Evolutionary conservation across 2,888 invertebrate genomes (phyloP).

Genomic region (Torymus texanus): DNA sequence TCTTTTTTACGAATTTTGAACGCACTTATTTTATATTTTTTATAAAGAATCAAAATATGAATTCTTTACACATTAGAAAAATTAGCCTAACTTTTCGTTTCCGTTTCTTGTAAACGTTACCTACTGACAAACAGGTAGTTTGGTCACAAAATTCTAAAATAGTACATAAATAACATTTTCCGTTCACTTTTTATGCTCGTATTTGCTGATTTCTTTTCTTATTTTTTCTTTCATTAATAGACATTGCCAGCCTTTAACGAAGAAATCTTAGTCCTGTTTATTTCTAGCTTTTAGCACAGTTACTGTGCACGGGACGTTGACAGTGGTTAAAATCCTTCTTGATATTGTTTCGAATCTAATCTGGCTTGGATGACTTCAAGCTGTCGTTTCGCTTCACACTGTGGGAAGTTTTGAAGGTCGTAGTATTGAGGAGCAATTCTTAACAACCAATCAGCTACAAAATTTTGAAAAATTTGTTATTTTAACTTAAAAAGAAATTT

Average conservation of each 20-base stretch:
- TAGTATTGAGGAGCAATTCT: slow-evolving; percentile 98
- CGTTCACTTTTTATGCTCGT: slow-evolving; percentile 40
- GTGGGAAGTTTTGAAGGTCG: slow-evolving; percentile 97
- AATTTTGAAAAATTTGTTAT: background rate
- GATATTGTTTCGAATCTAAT: slow-evolving; percentile 90
- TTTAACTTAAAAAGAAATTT: background rate
- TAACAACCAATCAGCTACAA: slow-evolving; percentile 92
- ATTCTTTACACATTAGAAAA: slow-evolving; percentile 51
- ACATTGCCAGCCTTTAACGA: slow-evolving; percentile 18
- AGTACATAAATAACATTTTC: slow-evolving; percentile 48
- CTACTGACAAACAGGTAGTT: slow-evolving; percentile 33
- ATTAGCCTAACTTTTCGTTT: slow-evolving; percentile 39
- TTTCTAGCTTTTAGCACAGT: slow-evolving; percentile 17
- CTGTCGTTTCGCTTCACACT: slow-evolving; percentile 96
- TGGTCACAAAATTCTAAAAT: slow-evolving; percentile 46
- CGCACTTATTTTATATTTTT: slow-evolving; percentile 23
- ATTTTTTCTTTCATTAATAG: slow-evolving; percentile 2
- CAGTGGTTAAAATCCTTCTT: slow-evolving; percentile 87
- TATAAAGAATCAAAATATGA: slow-evolving; percentile 35
- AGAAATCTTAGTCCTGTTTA: slow-evolving; percentile 5
- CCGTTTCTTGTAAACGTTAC: slow-evolving; percentile 28
- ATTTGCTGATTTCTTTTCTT: slow-evolving; percentile 7
- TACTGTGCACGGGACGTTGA: slow-evolving; percentile 1
- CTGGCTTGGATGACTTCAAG: slow-evolving; percentile 91
- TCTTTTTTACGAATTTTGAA: slow-evolving; percentile 1